phyloP scores from a whole-genome alignment of 2,888 invertebrate species.

The Eupithecia dodoneata region DNA sequence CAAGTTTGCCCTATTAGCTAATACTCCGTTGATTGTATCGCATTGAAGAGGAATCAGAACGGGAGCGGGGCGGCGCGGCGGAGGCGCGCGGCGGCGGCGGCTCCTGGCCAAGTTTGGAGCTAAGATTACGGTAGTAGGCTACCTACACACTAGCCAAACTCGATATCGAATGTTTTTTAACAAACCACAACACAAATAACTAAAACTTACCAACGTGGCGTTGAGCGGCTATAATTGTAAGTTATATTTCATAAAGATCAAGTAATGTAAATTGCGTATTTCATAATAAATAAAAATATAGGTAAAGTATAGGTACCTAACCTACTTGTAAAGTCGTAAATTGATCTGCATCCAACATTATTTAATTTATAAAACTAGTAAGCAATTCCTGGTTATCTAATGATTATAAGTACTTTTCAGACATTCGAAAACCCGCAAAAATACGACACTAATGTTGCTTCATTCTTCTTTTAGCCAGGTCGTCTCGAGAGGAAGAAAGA shows the following conservation, averaged over 20 bases:
- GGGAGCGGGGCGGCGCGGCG: background rate
- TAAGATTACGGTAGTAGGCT: background rate
- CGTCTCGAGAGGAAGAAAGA: background rate
- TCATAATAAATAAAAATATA: too few relatives aligned
- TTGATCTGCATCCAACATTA: background rate
- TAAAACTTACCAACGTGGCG: too few relatives aligned
- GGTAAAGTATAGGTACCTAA: background rate
- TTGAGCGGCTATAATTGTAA: too few relatives aligned
- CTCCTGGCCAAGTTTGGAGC: background rate
- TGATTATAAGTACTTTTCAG: too few relatives aligned
- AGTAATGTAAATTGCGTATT: too few relatives aligned
- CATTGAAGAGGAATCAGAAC: background rate
- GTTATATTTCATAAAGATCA: too few relatives aligned
- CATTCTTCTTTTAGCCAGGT: background rate
- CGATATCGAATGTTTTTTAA: too few relatives aligned
- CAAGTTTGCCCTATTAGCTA: background rate
- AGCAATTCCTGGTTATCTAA: too few relatives aligned
- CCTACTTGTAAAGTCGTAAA: background rate
- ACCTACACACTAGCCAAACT: too few relatives aligned
- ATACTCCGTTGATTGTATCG: constrained; percentile 3
- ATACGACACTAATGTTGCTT: background rate
- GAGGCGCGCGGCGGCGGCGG: background rate
- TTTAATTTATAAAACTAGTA: too few relatives aligned
- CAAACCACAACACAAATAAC: too few relatives aligned
- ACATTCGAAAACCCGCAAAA: background rate